These are phyloP conservation scores for Platysternon megacephalum DNA, from an alignment of 2,113 vertebrate genomes.

Conservation along the genomic window DNA sequence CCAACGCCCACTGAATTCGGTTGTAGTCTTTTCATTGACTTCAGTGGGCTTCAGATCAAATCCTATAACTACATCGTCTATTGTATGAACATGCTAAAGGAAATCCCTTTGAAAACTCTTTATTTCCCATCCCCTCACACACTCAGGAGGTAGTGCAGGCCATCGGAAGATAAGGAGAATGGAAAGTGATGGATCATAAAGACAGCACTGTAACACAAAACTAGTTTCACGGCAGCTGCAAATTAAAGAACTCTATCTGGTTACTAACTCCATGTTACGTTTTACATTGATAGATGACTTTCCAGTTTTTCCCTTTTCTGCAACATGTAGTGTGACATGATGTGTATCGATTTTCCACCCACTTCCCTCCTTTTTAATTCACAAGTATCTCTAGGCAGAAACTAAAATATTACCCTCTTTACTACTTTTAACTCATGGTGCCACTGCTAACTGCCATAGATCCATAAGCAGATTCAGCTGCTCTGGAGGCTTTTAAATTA, in stretches of 20 bases:
- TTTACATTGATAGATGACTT: constrained; percentile 68
- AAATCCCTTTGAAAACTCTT: constrained; percentile 70
- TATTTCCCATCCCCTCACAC: constrained; percentile 21
- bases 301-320: constrained; percentile 45
- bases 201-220: constrained; percentile 34
- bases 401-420: constrained; percentile 71
- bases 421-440: constrained; percentile 71
- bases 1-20: neutral
- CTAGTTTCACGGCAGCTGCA: constrained; percentile 42
- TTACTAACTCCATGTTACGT: constrained; percentile 23
- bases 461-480: constrained; percentile 66
- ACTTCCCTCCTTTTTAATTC: constrained; percentile 62
- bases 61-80: constrained; percentile 26
- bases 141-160: neutral
- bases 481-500: constrained; percentile 53
- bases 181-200: constrained; percentile 60
- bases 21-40: constrained; percentile 23
- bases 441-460: constrained; percentile 49
- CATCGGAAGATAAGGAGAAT: constrained; percentile 6
- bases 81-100: constrained; percentile 53
- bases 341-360: constrained; percentile 47
- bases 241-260: constrained; percentile 63
- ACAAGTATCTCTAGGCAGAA: constrained; percentile 72
- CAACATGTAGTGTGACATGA: constrained; percentile 53
- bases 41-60: constrained; percentile 14